Evolutionary conservation across 2,113 vertebrate species (phyloP), one percentile per base, ranked within the genome.

Genomic region (Manacus vitellinus): DNA sequence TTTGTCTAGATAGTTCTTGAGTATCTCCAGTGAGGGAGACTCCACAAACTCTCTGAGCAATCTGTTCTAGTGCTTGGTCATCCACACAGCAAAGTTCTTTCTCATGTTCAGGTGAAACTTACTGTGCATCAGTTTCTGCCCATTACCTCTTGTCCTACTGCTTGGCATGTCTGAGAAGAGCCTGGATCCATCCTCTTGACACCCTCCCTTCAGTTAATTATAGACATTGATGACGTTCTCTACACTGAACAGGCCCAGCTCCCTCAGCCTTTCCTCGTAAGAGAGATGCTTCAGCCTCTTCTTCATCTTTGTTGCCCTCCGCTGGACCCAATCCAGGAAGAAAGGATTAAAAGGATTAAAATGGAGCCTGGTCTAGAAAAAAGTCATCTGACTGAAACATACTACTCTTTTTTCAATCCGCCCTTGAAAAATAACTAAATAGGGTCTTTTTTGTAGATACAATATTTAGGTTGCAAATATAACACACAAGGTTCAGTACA

Each of bases 231-330:
- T 28, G 59, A 58, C 3, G 5, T 13, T 65, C 21, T 43, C 12
- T 43, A 51, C 14, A 11, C 9, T 73, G 58, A 80, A 15, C 31
- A 65, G 17, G 8, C 14, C 8, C 21, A 49, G 25, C 25, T 65
- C 35, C 20, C 35, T 73, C 21, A 43, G 51, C 9, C 51, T 51
- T 27, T 73, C 22, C 25, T 51, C 0, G 0, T 19, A 9, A 35
- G 6, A 49, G 49, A 65, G 17, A 10, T 56, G 35, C 20, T 65
- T 16, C 35, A 22, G 6, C 22, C 20, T 20, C 58, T 73, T 56
- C 25, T 56, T 51, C 10, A 58, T 73, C 43, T 10, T 80, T 31
- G 8, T 66, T 22, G 10, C 10, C 14, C 14, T 49, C 30, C 49
- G 16, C 24, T 41, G 21, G 49, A 43, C 9, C 5, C 9, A 21